Evolutionary conservation across 2,113 vertebrate species (phyloP).

Genomic region (Plestiodon gilberti): DNA sequence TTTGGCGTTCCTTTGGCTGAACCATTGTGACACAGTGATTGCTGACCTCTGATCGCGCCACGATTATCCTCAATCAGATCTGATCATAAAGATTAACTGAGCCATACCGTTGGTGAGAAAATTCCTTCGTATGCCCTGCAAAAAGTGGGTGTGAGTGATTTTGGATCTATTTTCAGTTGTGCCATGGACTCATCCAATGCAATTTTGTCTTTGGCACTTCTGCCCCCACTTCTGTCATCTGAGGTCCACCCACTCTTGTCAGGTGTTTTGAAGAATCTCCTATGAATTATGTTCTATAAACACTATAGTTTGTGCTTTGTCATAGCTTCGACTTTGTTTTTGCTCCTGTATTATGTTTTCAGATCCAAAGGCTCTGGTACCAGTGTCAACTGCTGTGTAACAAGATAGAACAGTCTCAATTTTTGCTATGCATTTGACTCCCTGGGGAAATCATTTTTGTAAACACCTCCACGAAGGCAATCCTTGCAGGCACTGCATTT

Average conservation of each 20-base stretch:
- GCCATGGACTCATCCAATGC: background rate
- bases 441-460: conserved; percentile 8
- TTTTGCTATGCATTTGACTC: background rate
- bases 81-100: background rate
- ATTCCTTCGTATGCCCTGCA: background rate
- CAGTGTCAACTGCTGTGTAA: background rate
- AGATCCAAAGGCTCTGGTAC: background rate
- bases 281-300: background rate
- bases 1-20: background rate
- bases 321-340: background rate
- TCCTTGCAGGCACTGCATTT: background rate
- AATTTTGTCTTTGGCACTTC: background rate
- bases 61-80: background rate
- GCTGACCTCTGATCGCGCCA: background rate
- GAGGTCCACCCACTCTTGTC: background rate
- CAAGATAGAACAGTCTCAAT: background rate
- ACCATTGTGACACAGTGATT: background rate
- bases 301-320: background rate
- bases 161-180: background rate
- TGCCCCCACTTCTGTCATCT: background rate
- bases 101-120: background rate
- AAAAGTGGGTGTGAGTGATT: background rate
- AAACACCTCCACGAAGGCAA: background rate
- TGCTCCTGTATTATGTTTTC: background rate
- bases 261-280: background rate